Conservation (phyloP, 2,888 invertebrate genomes). For the Euclidia mi region DNA sequence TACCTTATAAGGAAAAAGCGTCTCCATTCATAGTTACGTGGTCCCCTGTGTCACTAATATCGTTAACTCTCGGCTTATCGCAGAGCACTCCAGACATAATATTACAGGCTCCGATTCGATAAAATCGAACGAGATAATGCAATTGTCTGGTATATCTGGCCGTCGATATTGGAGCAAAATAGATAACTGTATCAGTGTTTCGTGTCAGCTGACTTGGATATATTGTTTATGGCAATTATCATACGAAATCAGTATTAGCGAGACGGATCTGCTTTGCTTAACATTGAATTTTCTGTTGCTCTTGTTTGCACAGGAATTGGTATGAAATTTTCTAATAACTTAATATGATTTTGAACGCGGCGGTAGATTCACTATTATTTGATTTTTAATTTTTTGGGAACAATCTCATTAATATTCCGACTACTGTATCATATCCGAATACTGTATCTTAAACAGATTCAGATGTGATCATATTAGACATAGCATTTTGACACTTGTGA, state of each 20-base stretch:
- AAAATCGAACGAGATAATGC: slow-evolving; percentile 61
- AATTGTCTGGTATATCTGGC: slow-evolving; percentile 52
- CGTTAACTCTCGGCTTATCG: slow-evolving; percentile 56
- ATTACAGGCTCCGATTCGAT: slow-evolving; percentile 45
- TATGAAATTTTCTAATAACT: no score
- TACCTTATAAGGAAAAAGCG: slow-evolving; percentile 6
- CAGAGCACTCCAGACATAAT: slow-evolving; percentile 42
- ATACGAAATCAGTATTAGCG: slow-evolving; percentile 10
- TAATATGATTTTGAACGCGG: no score
- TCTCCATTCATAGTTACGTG: slow-evolving; percentile 5
- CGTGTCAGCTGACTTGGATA: slow-evolving; percentile 11
- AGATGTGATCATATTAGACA: no score
- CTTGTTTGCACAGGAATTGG: no score
- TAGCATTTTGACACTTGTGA: no score
- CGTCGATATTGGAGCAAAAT: slow-evolving; percentile 43
- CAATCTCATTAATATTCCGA: no score
- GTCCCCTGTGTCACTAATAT: slow-evolving; percentile 40
- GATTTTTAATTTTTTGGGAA: no score
- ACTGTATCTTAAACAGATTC: no score
- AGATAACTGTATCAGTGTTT: slow-evolving; percentile 37
- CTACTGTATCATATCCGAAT: no score
- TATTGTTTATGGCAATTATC: slow-evolving; percentile 23
- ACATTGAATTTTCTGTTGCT: no score
- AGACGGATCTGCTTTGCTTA: slow-evolving; percentile 2
- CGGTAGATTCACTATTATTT: no score